Conservation (phyloP, 2,888 invertebrate genomes). For the Rhagonycha lutea region DNA sequence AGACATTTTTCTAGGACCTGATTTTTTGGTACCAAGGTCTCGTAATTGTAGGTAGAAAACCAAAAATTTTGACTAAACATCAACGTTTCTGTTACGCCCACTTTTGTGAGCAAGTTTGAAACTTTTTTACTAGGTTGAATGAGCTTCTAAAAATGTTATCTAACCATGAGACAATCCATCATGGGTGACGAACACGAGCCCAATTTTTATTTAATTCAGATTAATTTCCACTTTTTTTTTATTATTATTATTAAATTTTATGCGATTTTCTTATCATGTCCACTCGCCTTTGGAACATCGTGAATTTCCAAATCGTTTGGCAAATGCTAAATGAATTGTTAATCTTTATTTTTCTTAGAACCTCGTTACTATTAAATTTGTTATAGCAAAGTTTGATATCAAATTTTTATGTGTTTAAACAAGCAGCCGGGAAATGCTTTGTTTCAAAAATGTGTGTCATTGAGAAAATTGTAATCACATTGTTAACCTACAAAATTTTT, state of each 20-base stretch:
- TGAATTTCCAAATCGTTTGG: background rate
- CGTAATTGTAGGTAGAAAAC: background rate
- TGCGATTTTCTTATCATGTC: background rate
- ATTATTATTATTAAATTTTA: background rate
- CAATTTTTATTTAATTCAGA: background rate
- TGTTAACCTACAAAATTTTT: background rate
- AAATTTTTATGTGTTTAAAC: background rate
- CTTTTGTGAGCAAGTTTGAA: background rate
- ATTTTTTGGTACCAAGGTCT: background rate
- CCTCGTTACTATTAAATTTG: background rate
- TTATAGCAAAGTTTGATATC: background rate
- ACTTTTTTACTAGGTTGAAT: background rate
- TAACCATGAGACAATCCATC: background rate
- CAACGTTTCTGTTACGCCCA: background rate
- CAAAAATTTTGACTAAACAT: background rate
- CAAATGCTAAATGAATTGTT: background rate
- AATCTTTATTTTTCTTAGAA: background rate
- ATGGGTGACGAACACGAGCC: background rate
- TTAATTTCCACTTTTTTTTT: background rate
- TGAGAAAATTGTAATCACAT: background rate
- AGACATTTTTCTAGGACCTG: background rate
- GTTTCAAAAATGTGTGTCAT: background rate
- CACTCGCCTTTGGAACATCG: background rate
- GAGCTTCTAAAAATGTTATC: background rate
- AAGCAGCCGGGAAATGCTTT: background rate